Evolutionary conservation across 2,888 invertebrate genomes (phyloP), one percentile per base, ranked within the genome.

Genomic region (Schizotus pectinicornis): DNA sequence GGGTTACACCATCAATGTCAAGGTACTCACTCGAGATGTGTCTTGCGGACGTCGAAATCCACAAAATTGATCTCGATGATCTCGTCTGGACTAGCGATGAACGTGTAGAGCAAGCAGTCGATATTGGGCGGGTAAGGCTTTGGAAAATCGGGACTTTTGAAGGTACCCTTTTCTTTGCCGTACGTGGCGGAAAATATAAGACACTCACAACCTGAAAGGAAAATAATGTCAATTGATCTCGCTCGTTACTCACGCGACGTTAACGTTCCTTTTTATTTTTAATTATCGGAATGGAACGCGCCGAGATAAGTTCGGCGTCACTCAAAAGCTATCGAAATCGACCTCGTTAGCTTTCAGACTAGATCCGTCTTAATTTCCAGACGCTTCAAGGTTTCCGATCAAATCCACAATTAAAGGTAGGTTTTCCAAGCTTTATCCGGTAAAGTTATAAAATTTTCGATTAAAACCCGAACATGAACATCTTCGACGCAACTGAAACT

Each of bases 111-210:
- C 47, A 94, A 85, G 77, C 94, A 94, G 82, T 89, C 87, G 76
- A 91, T 84, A 72, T 87, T 86, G 56, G 85, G 78, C 6, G 89
- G 88, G 80, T 92, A 92, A 56, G 87, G 85, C 61, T 85, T 85
- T 2, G 93, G 93, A 80, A 88, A 92, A 81, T 92, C 90, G 11
- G 94, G 94, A 69, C 92, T 92, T 75, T 87, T 89, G 83, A 94
- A 94, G 42, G 85, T 86, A 63, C 92, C 94, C 66, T 86, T 87
- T 75, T 88, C 89, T 79, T 88, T 89, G 70, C 89, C 88, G 77
- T 88, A 89, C 61, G 90, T 89, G 66, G 89, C 89, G 71, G 91
- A 89, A 82, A 88, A 94, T 61, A 89, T 86, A 69, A 93, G 82
- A 79, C 94, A 94, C 73, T 89, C 86, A 80, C 94, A 94, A 80